Conservation (phyloP, 2,797 vertebrate genomes). For the Delichon dasypus region DNA sequence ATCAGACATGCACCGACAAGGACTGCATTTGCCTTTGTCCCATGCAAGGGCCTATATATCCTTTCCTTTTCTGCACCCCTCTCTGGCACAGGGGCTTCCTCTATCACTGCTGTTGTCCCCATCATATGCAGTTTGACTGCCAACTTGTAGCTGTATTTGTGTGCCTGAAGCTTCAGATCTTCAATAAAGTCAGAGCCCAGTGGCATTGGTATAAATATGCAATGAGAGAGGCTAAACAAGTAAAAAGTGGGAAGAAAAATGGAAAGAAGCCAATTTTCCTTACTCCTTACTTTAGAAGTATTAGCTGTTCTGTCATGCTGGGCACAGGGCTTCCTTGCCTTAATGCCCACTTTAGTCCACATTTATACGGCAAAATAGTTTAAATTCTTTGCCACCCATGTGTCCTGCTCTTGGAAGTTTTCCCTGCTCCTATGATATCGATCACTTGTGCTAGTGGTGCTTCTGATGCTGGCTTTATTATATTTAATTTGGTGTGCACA, state of each 20-base stretch:
- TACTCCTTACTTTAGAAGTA: neutral
- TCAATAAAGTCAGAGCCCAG: neutral
- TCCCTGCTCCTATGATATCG: neutral
- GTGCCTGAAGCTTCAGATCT: neutral
- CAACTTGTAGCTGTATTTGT: neutral
- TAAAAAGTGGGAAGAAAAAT: neutral
- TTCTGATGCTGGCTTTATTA: conserved; percentile 5
- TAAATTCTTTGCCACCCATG: neutral
- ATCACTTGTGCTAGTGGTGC: neutral
- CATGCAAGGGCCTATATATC: neutral
- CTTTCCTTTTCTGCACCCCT: neutral
- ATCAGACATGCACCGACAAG: neutral
- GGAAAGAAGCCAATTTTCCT: neutral
- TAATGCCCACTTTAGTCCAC: neutral
- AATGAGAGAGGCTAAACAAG: neutral
- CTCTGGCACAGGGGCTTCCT: neutral
- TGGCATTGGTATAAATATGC: neutral
- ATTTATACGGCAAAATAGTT: neutral
- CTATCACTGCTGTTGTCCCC: neutral
- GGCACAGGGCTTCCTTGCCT: neutral
- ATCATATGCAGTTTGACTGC: accelerated
- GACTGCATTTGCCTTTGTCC: neutral
- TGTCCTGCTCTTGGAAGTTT: neutral
- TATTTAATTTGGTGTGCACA: neutral
- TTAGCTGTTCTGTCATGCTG: neutral